phyloP scores from a whole-genome alignment of 1,140 invertebrate genomes.

The Aricia agestis region DNA sequence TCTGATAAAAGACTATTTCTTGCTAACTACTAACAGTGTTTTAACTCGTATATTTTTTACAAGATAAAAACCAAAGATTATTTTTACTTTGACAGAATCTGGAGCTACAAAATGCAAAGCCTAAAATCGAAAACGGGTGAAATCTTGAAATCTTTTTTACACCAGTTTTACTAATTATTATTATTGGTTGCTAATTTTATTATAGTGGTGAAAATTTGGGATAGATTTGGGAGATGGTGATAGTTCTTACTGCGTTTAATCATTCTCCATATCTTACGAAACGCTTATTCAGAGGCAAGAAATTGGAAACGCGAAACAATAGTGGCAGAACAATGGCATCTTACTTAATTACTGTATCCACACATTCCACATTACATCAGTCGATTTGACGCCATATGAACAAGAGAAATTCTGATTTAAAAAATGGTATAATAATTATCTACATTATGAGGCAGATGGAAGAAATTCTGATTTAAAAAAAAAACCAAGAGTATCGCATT shows the following conservation, averaged over 20 bases:
- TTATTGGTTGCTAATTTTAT: too few species aligned
- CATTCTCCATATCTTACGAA: conserved; percentile 8
- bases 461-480: not conserved
- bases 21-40: too few species aligned
- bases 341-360: conserved; percentile 22
- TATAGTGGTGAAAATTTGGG: too few species aligned
- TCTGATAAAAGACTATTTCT: too few species aligned
- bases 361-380: conserved; percentile 26
- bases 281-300: conserved; percentile 27
- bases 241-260: not conserved
- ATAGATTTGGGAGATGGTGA: too few species aligned
- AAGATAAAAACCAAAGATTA: not conserved
- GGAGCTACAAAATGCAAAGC: too few species aligned
- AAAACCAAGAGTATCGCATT: not conserved
- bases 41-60: too few species aligned
- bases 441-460: too few species aligned
- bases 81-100: too few species aligned
- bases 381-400: not conserved
- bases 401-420: not conserved
- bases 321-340: conserved; percentile 27
- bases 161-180: not conserved
- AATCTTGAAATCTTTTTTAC: not conserved
- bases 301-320: conserved; percentile 34
- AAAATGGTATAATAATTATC: not conserved
- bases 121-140: too few species aligned